A percentile compares a stretch with the other conserved stretches of the same genome.
Conservation (phyloP, 2,113 vertebrate species). For the Phalacrocorax carbo region DNA sequence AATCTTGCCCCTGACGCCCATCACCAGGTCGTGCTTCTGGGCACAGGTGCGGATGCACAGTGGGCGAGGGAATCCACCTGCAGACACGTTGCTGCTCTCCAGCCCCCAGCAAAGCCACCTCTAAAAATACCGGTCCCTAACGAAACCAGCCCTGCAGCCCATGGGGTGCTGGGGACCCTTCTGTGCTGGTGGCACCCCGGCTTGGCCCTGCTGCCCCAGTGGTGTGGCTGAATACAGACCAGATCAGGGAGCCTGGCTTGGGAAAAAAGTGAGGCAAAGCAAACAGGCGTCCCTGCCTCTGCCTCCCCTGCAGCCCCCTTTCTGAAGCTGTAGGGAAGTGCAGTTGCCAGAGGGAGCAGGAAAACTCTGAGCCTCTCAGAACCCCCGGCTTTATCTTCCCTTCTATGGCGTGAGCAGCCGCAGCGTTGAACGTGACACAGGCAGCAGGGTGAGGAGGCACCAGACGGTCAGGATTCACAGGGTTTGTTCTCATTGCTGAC, state of each 20-base stretch:
- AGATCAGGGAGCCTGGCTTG: background rate
- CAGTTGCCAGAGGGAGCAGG: constrained; percentile 14
- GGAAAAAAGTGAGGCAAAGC: background rate
- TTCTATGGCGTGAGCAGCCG: constrained; percentile 29
- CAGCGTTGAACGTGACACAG: background rate
- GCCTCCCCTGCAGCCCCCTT: constrained; percentile 4
- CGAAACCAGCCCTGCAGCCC: background rate
- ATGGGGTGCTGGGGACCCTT: fast-evolving
- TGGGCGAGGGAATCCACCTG: background rate
- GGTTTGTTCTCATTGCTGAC: background rate
- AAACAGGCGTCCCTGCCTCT: background rate
- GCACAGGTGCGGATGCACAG: fast-evolving
- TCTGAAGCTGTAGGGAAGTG: background rate
- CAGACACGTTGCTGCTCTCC: background rate
- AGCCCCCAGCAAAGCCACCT: background rate
- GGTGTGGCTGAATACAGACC: background rate
- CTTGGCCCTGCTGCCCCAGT: background rate
- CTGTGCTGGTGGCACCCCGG: background rate
- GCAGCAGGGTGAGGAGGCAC: background rate
- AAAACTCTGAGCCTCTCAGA: background rate
- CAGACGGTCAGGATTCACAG: background rate
- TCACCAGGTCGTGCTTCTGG: background rate
- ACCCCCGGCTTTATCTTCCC: constrained; percentile 33
- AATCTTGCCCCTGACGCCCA: background rate
- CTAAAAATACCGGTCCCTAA: fast-evolving